These are phyloP conservation scores for Lepidocolaptes lacrymiger DNA, from an alignment of 2,797 vertebrate genomes.

Conservation along the genomic window DNA sequence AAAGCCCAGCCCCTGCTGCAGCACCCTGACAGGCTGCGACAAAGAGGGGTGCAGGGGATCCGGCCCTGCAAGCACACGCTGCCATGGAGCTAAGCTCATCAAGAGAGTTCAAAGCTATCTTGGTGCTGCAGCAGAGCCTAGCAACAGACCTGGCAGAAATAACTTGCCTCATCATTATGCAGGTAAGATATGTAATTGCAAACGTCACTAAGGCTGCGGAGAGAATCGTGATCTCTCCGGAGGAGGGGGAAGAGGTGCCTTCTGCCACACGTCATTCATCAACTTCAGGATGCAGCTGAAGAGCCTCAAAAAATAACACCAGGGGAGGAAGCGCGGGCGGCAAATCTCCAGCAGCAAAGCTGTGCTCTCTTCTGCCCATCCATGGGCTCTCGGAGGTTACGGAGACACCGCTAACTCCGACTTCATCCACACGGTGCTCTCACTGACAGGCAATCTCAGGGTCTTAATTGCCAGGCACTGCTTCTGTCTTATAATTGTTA, in stretches of 20 bases:
- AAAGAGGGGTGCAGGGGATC: accelerated
- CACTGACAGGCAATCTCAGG: background rate
- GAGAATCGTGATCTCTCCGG: constrained; percentile 17
- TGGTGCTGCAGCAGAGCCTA: background rate
- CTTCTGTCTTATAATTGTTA: constrained; percentile 47
- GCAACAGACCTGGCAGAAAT: constrained; percentile 54
- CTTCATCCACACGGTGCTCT: background rate
- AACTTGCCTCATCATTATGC: constrained; percentile 26
- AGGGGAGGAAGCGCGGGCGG: background rate
- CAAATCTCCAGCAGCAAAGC: background rate
- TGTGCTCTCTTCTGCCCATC: background rate
- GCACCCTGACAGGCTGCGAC: accelerated
- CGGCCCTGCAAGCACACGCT: accelerated
- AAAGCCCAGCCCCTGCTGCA: background rate
- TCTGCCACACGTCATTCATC: background rate
- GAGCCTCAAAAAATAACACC: background rate
- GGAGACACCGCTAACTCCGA: background rate
- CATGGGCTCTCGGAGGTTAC: background rate
- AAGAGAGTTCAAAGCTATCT: background rate
- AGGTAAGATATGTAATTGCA: constrained; percentile 33
- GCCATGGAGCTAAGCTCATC: accelerated
- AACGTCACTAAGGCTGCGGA: constrained; percentile 11
- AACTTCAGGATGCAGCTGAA: background rate
- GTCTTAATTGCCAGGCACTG: constrained; percentile 28
- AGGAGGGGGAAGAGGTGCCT: constrained; percentile 33